These are phyloP conservation scores for Saccopteryx bilineata DNA, from an alignment of 2,113 vertebrate species.

Conservation along the genomic window DNA sequence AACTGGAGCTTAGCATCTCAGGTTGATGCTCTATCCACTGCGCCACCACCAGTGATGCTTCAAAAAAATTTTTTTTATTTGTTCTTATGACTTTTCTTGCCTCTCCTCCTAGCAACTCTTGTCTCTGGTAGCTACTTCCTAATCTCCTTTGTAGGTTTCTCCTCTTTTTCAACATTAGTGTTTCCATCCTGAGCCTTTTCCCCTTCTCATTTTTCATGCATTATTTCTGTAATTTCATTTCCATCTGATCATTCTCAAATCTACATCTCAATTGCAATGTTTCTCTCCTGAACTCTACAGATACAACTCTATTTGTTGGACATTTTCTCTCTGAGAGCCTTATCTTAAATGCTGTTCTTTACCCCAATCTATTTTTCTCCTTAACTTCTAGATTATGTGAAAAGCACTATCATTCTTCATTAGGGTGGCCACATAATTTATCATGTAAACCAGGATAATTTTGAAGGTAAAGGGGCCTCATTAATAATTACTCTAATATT, in stretches of 20 bases:
- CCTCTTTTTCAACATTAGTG: not conserved
- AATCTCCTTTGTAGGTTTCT: not conserved
- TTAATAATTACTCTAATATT: not conserved
- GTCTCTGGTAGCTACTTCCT: not conserved
- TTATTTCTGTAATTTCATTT: slow-evolving; percentile 2
- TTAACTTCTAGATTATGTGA: not conserved
- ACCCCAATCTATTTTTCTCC: not conserved
- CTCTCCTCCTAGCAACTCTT: not conserved
- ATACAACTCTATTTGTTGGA: not conserved
- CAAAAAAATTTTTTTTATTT: not conserved
- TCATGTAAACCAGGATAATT: not conserved
- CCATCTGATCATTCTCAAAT: not conserved
- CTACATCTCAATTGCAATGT: not conserved
- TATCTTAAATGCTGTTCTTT: not conserved
- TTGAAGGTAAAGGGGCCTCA: not conserved
- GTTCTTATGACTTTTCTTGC: not conserved
- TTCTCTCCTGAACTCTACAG: not conserved
- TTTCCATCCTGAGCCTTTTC: not conserved
- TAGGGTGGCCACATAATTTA: not conserved
- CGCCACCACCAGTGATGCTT: too few species aligned
- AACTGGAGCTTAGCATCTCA: too few species aligned
- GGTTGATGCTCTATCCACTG: too few species aligned
- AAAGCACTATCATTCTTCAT: not conserved
- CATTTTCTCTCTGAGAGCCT: not conserved
- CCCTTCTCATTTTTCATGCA: not conserved